Evolutionary conservation across 2,797 vertebrate species (phyloP).

Genomic region (Gallinago stenura): DNA sequence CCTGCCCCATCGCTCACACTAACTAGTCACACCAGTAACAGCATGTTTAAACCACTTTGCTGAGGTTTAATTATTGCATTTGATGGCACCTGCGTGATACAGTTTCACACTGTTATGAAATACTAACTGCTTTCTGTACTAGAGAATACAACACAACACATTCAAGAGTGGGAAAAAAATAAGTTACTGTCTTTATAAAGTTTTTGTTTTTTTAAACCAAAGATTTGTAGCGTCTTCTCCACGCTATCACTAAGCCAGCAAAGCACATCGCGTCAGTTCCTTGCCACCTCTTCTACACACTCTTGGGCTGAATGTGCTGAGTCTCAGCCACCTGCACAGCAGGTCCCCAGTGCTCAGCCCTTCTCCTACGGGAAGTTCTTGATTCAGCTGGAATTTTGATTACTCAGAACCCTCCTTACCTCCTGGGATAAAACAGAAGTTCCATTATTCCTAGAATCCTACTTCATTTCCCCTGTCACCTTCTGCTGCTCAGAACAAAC

Average conservation of each 20-base stretch:
- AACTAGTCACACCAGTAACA: slow-evolving; percentile 17
- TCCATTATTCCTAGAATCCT: background rate
- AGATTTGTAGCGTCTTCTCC: background rate
- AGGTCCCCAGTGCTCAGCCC: background rate
- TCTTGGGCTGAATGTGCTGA: background rate
- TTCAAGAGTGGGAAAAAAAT: background rate
- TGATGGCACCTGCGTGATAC: background rate
- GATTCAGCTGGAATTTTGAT: background rate
- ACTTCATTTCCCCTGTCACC: background rate
- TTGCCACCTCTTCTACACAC: background rate
- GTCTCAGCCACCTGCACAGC: background rate
- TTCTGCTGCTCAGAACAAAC: background rate
- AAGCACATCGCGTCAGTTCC: background rate
- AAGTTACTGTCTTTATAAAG: background rate
- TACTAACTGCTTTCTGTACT: background rate
- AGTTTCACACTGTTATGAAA: background rate
- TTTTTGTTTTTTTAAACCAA: background rate
- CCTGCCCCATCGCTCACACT: background rate
- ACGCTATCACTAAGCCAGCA: background rate
- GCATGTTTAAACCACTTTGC: background rate
- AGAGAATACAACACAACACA: background rate
- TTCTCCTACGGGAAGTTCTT: background rate
- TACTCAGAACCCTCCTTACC: background rate
- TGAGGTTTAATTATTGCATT: slow-evolving; percentile 23
- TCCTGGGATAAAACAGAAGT: background rate